Evolutionary conservation across 1,140 invertebrate species (phyloP), one percentile per base, ranked within the genome.

Genomic region (Venustaconcha ellipsiformis): DNA sequence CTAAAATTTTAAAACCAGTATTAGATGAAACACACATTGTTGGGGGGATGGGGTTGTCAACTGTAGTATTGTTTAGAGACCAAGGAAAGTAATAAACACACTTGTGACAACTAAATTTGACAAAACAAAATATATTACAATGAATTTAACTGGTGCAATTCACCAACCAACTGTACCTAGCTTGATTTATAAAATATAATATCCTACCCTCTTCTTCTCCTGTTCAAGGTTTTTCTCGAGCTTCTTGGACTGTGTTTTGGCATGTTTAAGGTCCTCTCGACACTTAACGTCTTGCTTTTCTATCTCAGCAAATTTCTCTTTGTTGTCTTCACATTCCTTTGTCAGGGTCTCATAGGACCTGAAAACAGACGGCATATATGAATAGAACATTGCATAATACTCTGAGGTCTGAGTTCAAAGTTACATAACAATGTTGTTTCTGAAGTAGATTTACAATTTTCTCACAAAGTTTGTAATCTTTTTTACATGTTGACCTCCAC

Each of bases 211-310:
- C 69, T 87, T 88, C 63, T 86, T 84, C 79, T 90, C 90, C 30
- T 84, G 81, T 67, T 89, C 86, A 18, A 89, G 68, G 60, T 78
- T 82, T 72, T 89, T 89, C 70, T 90, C 85, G 48, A 91, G 75
- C 80, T 88, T 90, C 68, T 88, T 88, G 6, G 79, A 65, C 73
- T 91, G 89, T 65, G 80, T 79, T 76, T 88, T 90, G 5, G 85
- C 74, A 80, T 91, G 90, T 77, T 91, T 91, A n/a, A 91, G 71
- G 75, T 90, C 87, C 75, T 90, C 90, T 37, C 86, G 75, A 72
- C 84, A 86, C 78, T 89, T 86, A 4, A 89, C 84, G 82, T 91
- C 90, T 80, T 89, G 77, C 70, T 86, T 83, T 72, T 91, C 91
- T 81, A 90, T 86, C 14, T 90, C 86, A 20, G 80, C 82, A 75